These are phyloP conservation scores for Hipparchia semele DNA, from an alignment of 2,888 invertebrate genomes.

Conservation along the genomic window DNA sequence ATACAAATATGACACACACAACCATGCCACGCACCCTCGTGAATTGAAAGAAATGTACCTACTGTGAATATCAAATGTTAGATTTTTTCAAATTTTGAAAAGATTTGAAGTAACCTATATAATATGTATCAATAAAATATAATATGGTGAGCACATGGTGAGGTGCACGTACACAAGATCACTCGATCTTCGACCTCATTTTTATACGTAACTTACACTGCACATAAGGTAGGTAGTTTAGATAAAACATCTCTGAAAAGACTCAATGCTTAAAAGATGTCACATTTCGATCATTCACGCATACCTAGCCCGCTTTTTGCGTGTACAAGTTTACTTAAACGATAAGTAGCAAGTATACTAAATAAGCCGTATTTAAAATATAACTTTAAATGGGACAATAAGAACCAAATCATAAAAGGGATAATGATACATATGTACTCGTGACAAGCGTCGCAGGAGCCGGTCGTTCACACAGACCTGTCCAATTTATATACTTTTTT, in stretches of 20 bases:
- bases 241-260: neutral
- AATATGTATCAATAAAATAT: no score
- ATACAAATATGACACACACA: no score
- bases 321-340: neutral
- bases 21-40: no score
- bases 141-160: no score
- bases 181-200: no score
- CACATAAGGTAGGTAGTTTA: no score
- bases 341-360: neutral
- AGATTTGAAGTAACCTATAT: neutral
- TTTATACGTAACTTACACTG: no score
- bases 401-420: slow-evolving; percentile 18
- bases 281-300: neutral
- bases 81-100: neutral
- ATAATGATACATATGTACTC: slow-evolving; percentile 35
- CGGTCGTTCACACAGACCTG: slow-evolving; percentile 67
- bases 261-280: neutral
- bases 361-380: neutral
- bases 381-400: neutral
- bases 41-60: no score
- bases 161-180: no score
- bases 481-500: slow-evolving; percentile 78
- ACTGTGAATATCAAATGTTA: no score
- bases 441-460: slow-evolving; percentile 50
- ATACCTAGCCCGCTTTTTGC: neutral